These are phyloP conservation scores for Drosophila conformis DNA, from an alignment of 2,888 invertebrate genomes.

Conservation along the genomic window DNA sequence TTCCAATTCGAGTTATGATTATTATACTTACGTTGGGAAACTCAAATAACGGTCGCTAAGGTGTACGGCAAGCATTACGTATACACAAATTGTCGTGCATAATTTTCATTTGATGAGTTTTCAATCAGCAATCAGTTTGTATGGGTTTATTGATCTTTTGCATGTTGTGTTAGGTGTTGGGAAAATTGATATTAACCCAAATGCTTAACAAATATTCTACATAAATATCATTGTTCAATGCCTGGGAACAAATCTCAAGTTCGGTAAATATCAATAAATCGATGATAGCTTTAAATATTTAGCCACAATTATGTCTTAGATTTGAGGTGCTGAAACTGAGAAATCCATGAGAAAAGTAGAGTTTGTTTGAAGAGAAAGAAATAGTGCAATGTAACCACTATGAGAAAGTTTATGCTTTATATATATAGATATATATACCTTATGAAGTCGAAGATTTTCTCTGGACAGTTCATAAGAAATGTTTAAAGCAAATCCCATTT, in stretches of 20 bases:
- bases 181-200: conserved; percentile 61
- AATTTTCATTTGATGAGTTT: conserved; percentile 77
- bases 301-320: conserved; percentile 13
- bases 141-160: conserved; percentile 72
- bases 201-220: conserved; percentile 47
- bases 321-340: neutral
- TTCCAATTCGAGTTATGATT: conserved; percentile 78
- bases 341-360: conserved; percentile 1
- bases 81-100: conserved; percentile 55
- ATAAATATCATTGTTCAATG: conserved; percentile 34
- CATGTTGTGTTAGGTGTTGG: conserved; percentile 62
- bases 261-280: conserved; percentile 31
- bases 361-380: neutral
- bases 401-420: neutral
- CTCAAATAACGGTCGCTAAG: conserved; percentile 69
- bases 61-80: conserved; percentile 17
- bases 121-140: conserved; percentile 63
- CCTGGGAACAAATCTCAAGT: conserved; percentile 50
- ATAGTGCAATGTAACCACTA: neutral
- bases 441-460: neutral
- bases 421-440: too few species aligned
- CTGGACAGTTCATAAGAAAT: neutral
- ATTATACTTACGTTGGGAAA: conserved; percentile 75
- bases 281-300: conserved; percentile 11
- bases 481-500: neutral